Base-by-base conservation (phyloP, 1,140 invertebrate genomes). In the Nephotettix cincticeps region DNA sequence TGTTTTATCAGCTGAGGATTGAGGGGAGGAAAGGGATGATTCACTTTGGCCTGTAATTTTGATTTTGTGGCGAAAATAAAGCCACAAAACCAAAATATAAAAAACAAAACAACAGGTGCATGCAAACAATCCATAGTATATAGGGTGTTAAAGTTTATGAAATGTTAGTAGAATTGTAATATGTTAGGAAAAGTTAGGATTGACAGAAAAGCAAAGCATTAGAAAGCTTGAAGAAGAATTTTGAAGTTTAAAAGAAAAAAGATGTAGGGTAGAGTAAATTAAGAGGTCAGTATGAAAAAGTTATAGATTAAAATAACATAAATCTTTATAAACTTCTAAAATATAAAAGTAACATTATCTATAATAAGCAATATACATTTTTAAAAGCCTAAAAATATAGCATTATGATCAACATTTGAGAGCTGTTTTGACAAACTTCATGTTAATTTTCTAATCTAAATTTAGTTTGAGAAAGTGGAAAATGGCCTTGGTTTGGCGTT, bases 401-500 rank as follows among this genome's bases (percentile, higher is more conserved):
- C 32, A 69, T 27, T 69, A 51, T 69, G 23, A 32, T 27, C 30
- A 21, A 25, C 19, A 66, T 32, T 68, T 69, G 68, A 69, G 68
- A 69, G 68, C 68, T 69, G 68, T 43, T 58, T 58, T 45, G 32
- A 30, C 29, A 51, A 47, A 23, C 23, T 21, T n/a, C 6, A 36
- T 23, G 30, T 40, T 66, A 66, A 21, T 32, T 30, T 43, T 43
- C 32, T 36, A 66, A n/a, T 65, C 36, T 36, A 36, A 29, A 25
- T 78, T 84, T 82, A 85, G 80, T 85, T 81, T 78, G 83, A 79
- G 77, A 82, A 81, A 77, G 86, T 81, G 82, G 85, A 86, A 79
- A 88, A 87, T 65, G 86, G 87, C 81, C 85, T 80, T 72, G 86
- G 86, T 82, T 86, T 86, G 74, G 84, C 80, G 83, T 87, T 88